Evolutionary conservation across 2,888 invertebrate species (phyloP).

Genomic region (Aplocera efformata): DNA sequence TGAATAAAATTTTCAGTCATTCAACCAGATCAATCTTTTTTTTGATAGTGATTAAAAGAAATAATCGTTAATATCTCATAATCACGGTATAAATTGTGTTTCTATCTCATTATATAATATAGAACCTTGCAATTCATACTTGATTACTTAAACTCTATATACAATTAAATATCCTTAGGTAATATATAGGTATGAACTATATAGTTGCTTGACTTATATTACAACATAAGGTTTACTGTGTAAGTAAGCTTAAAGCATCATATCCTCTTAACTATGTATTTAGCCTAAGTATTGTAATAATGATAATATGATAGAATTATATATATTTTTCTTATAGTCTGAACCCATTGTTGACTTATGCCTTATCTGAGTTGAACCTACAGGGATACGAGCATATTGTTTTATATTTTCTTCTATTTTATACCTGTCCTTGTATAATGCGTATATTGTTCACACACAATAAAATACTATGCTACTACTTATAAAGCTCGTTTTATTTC

Average conservation of each 20-base stretch:
- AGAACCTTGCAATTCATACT: too few species aligned
- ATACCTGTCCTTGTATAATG: conserved; percentile 45
- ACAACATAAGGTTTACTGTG: conserved; percentile 1
- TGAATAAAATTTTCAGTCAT: too few species aligned
- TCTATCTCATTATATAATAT: too few species aligned
- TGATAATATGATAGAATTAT: conserved; percentile 1
- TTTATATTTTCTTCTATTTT: conserved; percentile 49
- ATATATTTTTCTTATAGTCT: conserved; percentile 6
- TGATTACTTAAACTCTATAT: too few species aligned
- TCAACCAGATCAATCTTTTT: too few species aligned
- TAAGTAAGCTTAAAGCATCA: conserved; percentile 13
- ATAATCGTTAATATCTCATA: too few species aligned
- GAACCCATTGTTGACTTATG: conserved; percentile 25
- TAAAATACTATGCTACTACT: conserved; percentile 53
- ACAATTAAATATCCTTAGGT: too few species aligned
- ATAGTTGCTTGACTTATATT: conserved; percentile 2
- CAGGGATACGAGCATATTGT: conserved; percentile 66
- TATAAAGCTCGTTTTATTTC: conserved; percentile 29
- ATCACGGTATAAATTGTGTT: too few species aligned
- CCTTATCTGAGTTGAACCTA: conserved; percentile 56
- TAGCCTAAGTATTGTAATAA: neutral
- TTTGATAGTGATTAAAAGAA: too few species aligned
- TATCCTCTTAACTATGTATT: conserved; percentile 5
- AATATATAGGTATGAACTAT: too few species aligned
- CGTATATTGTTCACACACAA: conserved; percentile 51